These are phyloP conservation scores for Didymodactylos carnosus DNA, from an alignment of 2,888 invertebrate genomes.

Conservation along the genomic window DNA sequence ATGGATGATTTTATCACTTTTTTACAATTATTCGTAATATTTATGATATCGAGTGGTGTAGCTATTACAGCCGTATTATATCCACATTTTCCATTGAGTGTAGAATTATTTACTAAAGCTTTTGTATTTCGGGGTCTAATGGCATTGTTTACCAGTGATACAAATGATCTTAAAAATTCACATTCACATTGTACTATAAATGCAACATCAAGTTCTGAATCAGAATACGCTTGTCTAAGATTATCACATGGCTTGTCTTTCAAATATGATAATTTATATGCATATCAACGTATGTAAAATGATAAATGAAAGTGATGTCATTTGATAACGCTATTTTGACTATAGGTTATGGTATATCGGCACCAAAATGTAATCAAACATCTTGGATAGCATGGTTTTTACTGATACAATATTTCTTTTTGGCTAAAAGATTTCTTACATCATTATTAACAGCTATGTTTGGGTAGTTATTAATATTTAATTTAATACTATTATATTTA, in stretches of 20 bases:
- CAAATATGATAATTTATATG: background rate
- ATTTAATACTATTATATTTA: background rate
- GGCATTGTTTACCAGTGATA: slow-evolving; percentile 5
- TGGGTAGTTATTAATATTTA: background rate
- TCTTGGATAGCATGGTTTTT: slow-evolving; percentile 12
- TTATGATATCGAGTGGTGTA: slow-evolving; percentile 31
- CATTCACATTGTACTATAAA: background rate
- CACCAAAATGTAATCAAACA: slow-evolving; percentile 3
- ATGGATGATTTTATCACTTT: slow-evolving; percentile 30
- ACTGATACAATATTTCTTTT: slow-evolving; percentile 10
- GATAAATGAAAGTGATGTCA: background rate
- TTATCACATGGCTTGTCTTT: slow-evolving; percentile 8
- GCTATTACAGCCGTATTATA: slow-evolving; percentile 35
- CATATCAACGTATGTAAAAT: background rate
- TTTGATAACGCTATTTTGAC: background rate
- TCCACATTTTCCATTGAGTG: slow-evolving; percentile 32
- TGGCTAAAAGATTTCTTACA: slow-evolving; percentile 12
- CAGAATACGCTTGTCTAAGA: slow-evolving; percentile 6
- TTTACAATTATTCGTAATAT: slow-evolving; percentile 29
- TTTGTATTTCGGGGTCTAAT: slow-evolving; percentile 7
- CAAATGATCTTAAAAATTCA: background rate
- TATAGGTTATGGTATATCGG: background rate
- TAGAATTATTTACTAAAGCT: slow-evolving; percentile 18
- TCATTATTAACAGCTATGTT: slow-evolving; percentile 14
- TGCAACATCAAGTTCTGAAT: background rate